phyloP scores from a whole-genome alignment of 2,113 vertebrate genomes.

The Protobothrops mucrosquamatus region DNA sequence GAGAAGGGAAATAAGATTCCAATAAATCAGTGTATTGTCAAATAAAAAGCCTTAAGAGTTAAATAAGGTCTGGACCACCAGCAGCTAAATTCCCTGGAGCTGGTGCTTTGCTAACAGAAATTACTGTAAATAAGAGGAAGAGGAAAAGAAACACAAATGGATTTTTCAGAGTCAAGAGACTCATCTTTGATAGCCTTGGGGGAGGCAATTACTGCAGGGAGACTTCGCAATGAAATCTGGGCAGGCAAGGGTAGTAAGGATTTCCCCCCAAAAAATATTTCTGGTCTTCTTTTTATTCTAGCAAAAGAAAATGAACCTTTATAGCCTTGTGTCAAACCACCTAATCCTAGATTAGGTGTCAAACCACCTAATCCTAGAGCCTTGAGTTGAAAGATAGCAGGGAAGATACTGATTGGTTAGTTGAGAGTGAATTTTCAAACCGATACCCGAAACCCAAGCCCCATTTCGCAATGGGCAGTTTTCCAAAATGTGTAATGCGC shows the following conservation, averaged over 20 bases:
- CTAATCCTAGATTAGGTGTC: neutral
- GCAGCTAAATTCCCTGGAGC: accelerated
- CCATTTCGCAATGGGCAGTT: neutral
- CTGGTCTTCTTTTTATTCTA: neutral
- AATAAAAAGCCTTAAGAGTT: neutral
- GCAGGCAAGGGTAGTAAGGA: neutral
- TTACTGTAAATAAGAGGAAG: slow-evolving; percentile 55
- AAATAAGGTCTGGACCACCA: neutral
- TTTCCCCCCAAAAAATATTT: neutral
- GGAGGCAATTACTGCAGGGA: neutral
- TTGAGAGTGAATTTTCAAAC: neutral
- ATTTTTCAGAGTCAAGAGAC: neutral
- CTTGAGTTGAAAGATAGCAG: neutral
- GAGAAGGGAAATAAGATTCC: neutral
- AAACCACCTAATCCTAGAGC: neutral
- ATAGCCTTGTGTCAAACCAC: neutral
- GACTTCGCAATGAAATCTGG: neutral
- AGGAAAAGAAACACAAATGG: neutral
- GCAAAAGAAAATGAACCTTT: neutral
- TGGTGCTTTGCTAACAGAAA: neutral
- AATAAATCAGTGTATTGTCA: accelerated
- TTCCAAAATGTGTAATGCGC: neutral
- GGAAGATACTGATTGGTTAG: neutral
- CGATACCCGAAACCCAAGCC: neutral
- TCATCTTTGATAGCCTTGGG: neutral